Evolutionary conservation across 2,888 invertebrate species (phyloP).

Genomic region (Coelopa pilipes): DNA sequence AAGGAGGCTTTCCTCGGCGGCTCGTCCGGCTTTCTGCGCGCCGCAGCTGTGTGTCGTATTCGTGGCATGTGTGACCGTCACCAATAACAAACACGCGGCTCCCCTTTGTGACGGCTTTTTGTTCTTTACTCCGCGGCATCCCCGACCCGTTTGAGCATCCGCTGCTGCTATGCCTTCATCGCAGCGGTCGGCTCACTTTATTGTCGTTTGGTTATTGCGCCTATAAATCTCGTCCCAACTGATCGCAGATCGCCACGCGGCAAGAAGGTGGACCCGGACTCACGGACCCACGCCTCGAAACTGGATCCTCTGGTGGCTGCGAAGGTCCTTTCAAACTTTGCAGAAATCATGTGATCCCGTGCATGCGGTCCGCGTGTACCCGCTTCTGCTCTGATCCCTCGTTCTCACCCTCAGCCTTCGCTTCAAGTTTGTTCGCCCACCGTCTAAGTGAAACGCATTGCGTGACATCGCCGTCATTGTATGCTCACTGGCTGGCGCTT

Average conservation of each 20-base stretch:
- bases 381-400: not conserved
- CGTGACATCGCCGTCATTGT: slow-evolving; percentile 12
- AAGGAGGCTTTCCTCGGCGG: not conserved
- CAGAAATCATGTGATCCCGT: no score
- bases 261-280: not conserved
- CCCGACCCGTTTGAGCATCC: no score
- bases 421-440: no score
- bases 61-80: slow-evolving; percentile 53
- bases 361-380: no score
- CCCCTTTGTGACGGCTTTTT: slow-evolving; percentile 36
- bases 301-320: no score
- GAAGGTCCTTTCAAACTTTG: no score
- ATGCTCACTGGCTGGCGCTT: slow-evolving; percentile 1
- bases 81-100: slow-evolving; percentile 51
- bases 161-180: no score
- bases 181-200: not conserved
- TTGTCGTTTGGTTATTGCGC: not conserved
- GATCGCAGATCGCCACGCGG: not conserved
- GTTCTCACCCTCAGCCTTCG: not conserved
- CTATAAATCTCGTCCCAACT: no score
- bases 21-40: not conserved
- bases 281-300: no score
- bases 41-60: slow-evolving; percentile 38
- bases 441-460: not conserved
- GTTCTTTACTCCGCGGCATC: not conserved